Percentiles rank a stretch among this genome's conserved stretches.
Evolutionary conservation across 1,140 invertebrate species (phyloP).

Genomic region (Cyphomyrmex costatus): DNA sequence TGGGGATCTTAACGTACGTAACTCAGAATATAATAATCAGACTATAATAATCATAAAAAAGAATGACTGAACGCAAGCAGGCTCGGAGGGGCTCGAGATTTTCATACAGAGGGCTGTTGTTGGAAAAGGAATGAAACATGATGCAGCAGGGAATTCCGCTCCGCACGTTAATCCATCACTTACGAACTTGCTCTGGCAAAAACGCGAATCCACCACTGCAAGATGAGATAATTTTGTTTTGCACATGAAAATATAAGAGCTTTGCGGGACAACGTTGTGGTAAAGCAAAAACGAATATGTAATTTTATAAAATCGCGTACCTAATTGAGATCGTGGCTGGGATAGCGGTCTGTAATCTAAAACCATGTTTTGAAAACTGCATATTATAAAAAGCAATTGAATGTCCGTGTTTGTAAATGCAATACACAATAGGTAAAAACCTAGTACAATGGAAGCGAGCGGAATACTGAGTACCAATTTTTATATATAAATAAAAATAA

Average conservation of each 20-base stretch:
- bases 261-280: neutral
- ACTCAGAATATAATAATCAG: conserved; percentile 59
- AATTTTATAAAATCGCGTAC: conserved; percentile 41
- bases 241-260: conserved; percentile 31
- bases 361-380: conserved; percentile 32
- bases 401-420: conserved; percentile 23
- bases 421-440: neutral
- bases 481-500: conserved; percentile 34
- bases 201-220: conserved; percentile 28
- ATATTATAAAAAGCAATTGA: conserved; percentile 29
- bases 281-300: conserved; percentile 16
- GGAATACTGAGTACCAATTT: conserved; percentile 8
- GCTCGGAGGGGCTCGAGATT: conserved; percentile 18
- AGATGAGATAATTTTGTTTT: conserved; percentile 48
- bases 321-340: neutral
- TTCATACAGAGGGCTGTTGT: conserved; percentile 28
- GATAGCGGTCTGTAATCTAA: neutral
- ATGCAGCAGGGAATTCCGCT: conserved; percentile 32
- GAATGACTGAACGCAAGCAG: neutral
- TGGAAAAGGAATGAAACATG: conserved; percentile 28
- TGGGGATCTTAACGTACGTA: conserved; percentile 63
- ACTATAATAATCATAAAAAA: conserved; percentile 20
- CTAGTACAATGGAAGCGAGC: neutral
- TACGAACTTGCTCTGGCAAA: conserved; percentile 37
- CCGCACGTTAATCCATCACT: conserved; percentile 56